Evolutionary conservation across 2,113 vertebrate genomes (phyloP).

Genomic region (Symphodus melops): DNA sequence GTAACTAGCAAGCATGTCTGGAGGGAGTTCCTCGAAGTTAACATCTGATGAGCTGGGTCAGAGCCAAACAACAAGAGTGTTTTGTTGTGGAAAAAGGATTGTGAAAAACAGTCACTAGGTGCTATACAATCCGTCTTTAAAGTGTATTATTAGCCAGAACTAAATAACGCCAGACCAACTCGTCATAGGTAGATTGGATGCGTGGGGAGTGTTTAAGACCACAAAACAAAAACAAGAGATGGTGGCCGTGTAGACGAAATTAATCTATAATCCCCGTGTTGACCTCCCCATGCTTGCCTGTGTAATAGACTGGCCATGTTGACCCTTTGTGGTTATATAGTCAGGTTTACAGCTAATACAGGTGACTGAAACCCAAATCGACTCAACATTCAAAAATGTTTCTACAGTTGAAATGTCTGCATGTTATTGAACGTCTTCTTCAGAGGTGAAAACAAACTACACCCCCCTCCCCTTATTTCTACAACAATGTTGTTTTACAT

Average conservation of each 20-base stretch:
- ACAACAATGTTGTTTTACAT: not conserved
- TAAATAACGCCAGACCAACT: not conserved
- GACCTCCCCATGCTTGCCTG: slow-evolving; percentile 33
- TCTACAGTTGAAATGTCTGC: not conserved
- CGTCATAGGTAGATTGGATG: not conserved
- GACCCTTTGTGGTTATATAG: not conserved
- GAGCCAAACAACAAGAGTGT: not conserved
- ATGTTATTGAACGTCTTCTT: not conserved
- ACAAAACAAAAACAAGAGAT: slow-evolving; percentile 29
- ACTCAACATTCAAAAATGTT: slow-evolving; percentile 4
- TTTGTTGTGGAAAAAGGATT: slow-evolving; percentile 19
- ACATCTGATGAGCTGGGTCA: not conserved
- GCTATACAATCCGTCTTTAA: slow-evolving; percentile 11
- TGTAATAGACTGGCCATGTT: slow-evolving; percentile 45
- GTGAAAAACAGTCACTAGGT: slow-evolving; percentile 4
- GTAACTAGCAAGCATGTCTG: slow-evolving; percentile 12
- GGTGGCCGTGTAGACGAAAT: slow-evolving; percentile 35
- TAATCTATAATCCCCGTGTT: slow-evolving; percentile 69
- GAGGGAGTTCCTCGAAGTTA: slow-evolving; percentile 25
- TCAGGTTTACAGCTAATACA: slow-evolving; percentile 20
- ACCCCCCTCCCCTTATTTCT: not conserved
- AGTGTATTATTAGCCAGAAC: slow-evolving; percentile 18
- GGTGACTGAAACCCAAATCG: not conserved
- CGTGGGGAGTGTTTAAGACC: not conserved
- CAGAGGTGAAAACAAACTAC: not conserved